phyloP scores from a whole-genome alignment of 2,888 invertebrate genomes.

The Agapetus fuscipes region DNA sequence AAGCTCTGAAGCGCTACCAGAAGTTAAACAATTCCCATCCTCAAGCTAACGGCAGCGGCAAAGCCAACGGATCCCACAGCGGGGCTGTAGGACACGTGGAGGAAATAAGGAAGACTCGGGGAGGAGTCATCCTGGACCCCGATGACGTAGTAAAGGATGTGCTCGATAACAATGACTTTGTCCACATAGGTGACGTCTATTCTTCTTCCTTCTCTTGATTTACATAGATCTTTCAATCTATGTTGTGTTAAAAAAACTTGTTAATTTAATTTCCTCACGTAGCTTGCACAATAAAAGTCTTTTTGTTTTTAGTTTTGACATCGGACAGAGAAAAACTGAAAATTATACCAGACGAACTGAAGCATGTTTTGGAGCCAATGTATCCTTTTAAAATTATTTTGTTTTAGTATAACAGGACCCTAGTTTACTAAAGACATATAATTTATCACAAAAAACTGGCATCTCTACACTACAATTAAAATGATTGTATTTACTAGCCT shows the following conservation, averaged over 20 bases:
- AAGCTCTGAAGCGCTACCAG: slow-evolving; percentile 37
- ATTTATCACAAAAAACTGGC: not conserved
- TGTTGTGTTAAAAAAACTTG: too few relatives aligned
- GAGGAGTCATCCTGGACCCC: slow-evolving; percentile 47
- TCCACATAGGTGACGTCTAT: slow-evolving; percentile 43
- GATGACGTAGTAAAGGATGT: slow-evolving; percentile 44
- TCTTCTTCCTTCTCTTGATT: not conserved
- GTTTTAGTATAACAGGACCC: not conserved
- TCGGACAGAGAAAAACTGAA: slow-evolving; percentile 23
- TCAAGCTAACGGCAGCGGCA: not conserved
- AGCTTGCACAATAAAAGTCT: too few relatives aligned
- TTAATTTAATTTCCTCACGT: too few relatives aligned
- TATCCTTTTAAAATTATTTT: slow-evolving; percentile 25
- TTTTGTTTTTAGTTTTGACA: slow-evolving; percentile 24
- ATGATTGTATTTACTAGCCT: too few relatives aligned
- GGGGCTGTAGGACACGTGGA: slow-evolving; percentile 26
- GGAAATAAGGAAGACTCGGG: slow-evolving; percentile 46
- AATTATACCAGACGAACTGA: slow-evolving; percentile 26
- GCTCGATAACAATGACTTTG: slow-evolving; percentile 50
- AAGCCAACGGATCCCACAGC: slow-evolving; percentile 4
- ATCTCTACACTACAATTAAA: too few relatives aligned
- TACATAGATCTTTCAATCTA: not conserved
- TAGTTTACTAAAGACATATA: not conserved
- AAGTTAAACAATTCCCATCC: slow-evolving; percentile 27
- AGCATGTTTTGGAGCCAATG: slow-evolving; percentile 26